A percentile compares a stretch with the other conserved stretches of the same genome.
Evolutionary conservation across 2,888 invertebrate genomes (phyloP).

Genomic region (Nomada goodeniana): DNA sequence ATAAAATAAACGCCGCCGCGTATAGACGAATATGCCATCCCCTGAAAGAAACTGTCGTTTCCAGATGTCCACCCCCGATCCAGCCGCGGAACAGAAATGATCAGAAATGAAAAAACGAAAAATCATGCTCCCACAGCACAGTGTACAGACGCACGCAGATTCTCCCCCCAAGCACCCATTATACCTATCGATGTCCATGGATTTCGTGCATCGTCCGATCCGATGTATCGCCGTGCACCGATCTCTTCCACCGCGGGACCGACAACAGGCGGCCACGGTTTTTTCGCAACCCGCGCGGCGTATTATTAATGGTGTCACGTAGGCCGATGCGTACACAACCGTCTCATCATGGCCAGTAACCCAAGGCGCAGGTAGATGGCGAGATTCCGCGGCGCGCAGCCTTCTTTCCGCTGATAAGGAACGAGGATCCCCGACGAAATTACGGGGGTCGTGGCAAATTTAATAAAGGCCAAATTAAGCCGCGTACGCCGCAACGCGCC

Average conservation of each 20-base stretch:
- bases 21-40: no score
- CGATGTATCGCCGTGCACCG: slow-evolving; percentile 17
- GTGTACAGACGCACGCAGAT: no score
- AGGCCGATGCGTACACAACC: slow-evolving; percentile 61
- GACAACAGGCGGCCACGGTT: not conserved
- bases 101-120: no score
- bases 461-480: slow-evolving; percentile 69
- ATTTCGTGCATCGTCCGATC: no score
- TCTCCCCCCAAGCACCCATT: no score
- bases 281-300: slow-evolving; percentile 37
- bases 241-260: slow-evolving; percentile 31
- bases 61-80: no score
- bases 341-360: slow-evolving; percentile 74
- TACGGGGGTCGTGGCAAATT: slow-evolving; percentile 69
- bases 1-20: no score
- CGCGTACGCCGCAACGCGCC: slow-evolving; percentile 39
- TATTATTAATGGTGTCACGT: slow-evolving; percentile 74
- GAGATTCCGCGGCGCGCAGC: slow-evolving; percentile 55
- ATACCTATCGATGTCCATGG: no score
- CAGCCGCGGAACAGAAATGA: no score
- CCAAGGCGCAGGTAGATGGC: slow-evolving; percentile 66
- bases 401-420: slow-evolving; percentile 65
- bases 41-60: no score
- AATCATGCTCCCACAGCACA: no score
- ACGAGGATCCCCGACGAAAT: slow-evolving; percentile 57